A percentile compares a stretch with the other conserved stretches of the same genome.
Conservation (phyloP, 2,888 invertebrate genomes). For the Disparrhopalites patrizii region DNA sequence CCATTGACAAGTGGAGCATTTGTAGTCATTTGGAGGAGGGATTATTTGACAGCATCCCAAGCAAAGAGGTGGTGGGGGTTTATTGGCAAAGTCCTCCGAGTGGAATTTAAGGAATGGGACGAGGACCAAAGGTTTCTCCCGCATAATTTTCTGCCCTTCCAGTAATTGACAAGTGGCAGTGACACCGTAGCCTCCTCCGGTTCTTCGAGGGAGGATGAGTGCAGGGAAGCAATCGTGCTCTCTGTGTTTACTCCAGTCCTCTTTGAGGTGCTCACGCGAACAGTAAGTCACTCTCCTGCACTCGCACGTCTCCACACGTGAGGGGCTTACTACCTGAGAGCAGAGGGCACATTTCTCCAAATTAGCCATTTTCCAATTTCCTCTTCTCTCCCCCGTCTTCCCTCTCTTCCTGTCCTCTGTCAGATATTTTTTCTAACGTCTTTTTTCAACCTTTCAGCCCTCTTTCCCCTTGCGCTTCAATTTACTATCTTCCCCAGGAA, state of each 20-base stretch:
- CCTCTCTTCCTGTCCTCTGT: background rate
- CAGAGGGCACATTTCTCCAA: conserved; percentile 8
- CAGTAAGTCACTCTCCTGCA: conserved; percentile 3
- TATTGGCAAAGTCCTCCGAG: background rate
- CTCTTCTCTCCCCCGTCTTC: background rate
- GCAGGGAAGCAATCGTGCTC: conserved; percentile 16
- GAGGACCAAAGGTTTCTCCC: conserved; percentile 14
- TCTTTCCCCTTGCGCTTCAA: background rate
- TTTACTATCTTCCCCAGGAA: background rate
- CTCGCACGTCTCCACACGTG: background rate
- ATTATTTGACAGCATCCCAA: conserved; percentile 4
- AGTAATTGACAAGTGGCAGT: conserved; percentile 14
- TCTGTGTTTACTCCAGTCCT: conserved; percentile 12
- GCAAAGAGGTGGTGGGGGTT: background rate
- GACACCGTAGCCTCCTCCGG: background rate
- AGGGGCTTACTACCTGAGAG: background rate
- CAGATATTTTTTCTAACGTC: too few species aligned
- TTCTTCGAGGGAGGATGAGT: background rate
- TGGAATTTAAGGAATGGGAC: background rate
- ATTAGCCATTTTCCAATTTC: background rate
- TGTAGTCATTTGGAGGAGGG: background rate
- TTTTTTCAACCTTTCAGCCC: too few species aligned
- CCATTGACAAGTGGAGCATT: background rate
- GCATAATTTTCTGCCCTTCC: conserved; percentile 7
- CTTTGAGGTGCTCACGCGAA: background rate